Percentiles rank a stretch among this genome's conserved stretches.
phyloP scores from a whole-genome alignment of 1,140 invertebrate genomes.

The Aphis gossypii region DNA sequence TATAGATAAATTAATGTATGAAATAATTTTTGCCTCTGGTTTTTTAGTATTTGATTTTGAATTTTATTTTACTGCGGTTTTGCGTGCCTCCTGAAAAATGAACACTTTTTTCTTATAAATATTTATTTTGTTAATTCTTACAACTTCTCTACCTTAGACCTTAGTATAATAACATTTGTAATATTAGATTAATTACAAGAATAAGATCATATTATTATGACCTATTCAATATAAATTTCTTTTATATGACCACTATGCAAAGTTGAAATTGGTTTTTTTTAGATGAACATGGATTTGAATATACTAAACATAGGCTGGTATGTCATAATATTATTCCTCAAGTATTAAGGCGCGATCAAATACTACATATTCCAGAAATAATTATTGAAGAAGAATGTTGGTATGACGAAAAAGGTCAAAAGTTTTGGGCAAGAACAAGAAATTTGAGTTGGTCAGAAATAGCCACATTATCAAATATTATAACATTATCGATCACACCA shows the following conservation, averaged over 20 bases:
- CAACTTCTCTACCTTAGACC: background rate
- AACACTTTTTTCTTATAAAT: background rate
- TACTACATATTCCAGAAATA: constrained; percentile 41
- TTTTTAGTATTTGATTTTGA: too few relatives aligned
- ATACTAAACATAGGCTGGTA: constrained; percentile 50
- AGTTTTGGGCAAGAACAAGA: constrained; percentile 55
- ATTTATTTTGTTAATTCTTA: background rate
- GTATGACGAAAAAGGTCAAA: constrained; percentile 57
- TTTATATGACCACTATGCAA: background rate
- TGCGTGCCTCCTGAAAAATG: background rate
- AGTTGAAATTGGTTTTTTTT: background rate
- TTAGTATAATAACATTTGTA: background rate
- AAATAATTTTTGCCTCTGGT: too few relatives aligned
- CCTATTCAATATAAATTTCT: background rate
- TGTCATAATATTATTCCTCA: constrained; percentile 54
- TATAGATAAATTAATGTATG: too few relatives aligned
- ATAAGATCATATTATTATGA: background rate
- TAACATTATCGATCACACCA: constrained; percentile 47
- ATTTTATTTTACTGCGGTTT: background rate
- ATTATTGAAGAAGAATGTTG: constrained; percentile 53
- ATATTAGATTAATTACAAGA: background rate
- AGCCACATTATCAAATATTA: constrained; percentile 50
- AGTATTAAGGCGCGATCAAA: constrained; percentile 42
- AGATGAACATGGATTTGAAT: constrained; percentile 56
- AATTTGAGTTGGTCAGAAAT: constrained; percentile 56